Evolutionary conservation across 2,113 vertebrate genomes (phyloP).

Genomic region (Tenrec ecaudatus): DNA sequence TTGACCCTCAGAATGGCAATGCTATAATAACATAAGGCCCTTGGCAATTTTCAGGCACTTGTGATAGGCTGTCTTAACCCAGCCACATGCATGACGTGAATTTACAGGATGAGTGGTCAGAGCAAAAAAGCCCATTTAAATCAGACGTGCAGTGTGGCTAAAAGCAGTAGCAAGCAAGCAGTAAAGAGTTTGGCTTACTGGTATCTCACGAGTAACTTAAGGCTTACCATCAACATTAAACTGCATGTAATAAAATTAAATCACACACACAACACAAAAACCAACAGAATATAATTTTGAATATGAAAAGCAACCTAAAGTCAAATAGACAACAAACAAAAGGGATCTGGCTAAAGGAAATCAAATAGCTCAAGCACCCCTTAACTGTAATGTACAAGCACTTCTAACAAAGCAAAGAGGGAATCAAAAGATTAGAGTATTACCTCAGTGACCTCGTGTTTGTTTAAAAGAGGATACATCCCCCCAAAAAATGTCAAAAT

Average conservation of each 20-base stretch:
- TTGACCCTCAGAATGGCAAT: not conserved
- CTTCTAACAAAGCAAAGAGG: not conserved
- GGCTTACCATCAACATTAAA: slow-evolving; percentile 38
- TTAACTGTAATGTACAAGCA: not conserved
- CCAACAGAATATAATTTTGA: not conserved
- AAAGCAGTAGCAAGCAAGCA: not conserved
- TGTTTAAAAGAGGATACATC: too few relatives aligned
- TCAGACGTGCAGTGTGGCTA: not conserved
- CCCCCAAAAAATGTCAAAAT: not conserved
- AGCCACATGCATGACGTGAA: not conserved
- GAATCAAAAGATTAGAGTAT: not conserved
- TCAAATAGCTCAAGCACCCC: not conserved
- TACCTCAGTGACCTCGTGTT: too few relatives aligned
- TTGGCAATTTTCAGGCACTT: not conserved
- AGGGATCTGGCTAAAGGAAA: not conserved
- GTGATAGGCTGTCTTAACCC: not conserved
- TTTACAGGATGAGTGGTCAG: not conserved
- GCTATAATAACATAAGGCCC: not conserved
- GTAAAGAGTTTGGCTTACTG: not conserved
- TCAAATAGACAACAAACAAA: slow-evolving; percentile 37
- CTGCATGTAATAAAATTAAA: slow-evolving; percentile 6
- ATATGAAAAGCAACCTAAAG: slow-evolving; percentile 12
- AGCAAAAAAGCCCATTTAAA: not conserved
- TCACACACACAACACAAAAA: not conserved
- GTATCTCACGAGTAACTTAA: not conserved